Base-by-base conservation (phyloP, 2,888 invertebrate species). In the Tetrapedia diversipes region DNA sequence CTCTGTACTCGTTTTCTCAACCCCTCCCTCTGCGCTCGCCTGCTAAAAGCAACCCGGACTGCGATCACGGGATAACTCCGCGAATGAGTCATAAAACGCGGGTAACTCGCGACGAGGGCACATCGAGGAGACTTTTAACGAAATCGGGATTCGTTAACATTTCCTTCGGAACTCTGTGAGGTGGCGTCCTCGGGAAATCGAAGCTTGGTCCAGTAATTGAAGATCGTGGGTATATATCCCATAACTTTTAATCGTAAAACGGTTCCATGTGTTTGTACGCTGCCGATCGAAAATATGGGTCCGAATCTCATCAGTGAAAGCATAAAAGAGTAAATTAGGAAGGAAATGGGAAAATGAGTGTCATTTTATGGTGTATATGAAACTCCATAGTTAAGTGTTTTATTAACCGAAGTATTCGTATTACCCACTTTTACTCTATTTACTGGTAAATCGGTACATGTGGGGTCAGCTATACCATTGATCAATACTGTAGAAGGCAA, bases 71-170 rank as follows among this genome's bases (percentile, higher is more conserved):
- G 37, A 64, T 74, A 77, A 74, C 56, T 64, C 24, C 59, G 24
- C 41, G 19, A 45, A 41, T 77, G 78, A 71, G 37, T 67, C 77
- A 67, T 49, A 29, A 51, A 71, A 22, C 37, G 32, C 11, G 67
- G 41, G 49, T 51, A 53, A 72, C 43, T 54, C 66, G 69, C 37
- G 16, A n/a, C n/a, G 51, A 24, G 7, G 24, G 37, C 43, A 53
- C n/a, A 56, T 49, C 56, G 59, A 29, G 11, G 4, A 32, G 34
- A 34, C 47, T 51, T 32, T 19, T 73, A 73, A 70, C 59, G 69
- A 45, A 67, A 75, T 71, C 64, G 49, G 43, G 61, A 65, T 53
- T 41, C 66, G 64, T 73, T 78, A 74, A 64, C 70, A 59, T 63
- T 74, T 37, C n/a, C 74, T 16, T 8, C 14, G 24, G 56, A 74